Evolutionary conservation across 2,797 vertebrate species (phyloP), one percentile per base, ranked within the genome.

Genomic region (Synaphobranchus kaupii): DNA sequence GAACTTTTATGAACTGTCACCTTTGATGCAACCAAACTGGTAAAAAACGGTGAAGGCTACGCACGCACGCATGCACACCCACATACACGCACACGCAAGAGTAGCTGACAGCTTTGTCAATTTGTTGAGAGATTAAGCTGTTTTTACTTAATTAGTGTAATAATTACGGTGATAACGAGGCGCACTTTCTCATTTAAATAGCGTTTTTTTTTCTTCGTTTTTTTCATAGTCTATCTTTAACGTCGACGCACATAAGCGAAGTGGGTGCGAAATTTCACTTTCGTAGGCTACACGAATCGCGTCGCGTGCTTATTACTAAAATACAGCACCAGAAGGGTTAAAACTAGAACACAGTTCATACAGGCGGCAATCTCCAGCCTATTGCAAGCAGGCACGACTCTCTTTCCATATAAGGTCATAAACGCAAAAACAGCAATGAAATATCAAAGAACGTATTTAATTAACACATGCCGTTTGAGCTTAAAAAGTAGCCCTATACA

Each of bases 391-490:
- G 91, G 94, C 94, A 95, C 94, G 93, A 92, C 92, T 90, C 91
- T 87, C 92, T 94, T 86, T 92, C 96, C 95, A 95, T 96, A 96
- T 95, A 96, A 95, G 95, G 95, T 87, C 92, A 93, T 91, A 87
- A 90, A 89, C 28, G 91, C 89, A 89, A 92, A 92, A 93, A 89
- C 88, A n/a, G 83, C 89, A 85, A 81, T 10, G 90, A 91, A 93
- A 92, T 88, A 88, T 91, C 86, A 54, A 86, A 60, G 58, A 81
- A 86, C 92, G 85, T 12, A 31, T 52, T 85, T 87, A 86, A 90
- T 86, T 84, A 4, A 81, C 39, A 82, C 47, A 28, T 25, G 25
- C 58, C 22, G 25, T 83, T 84, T 25, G 63, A 28, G 34, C 50
- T 52, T 47, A 52, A 31, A 13, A 58, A 84, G 56, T 13, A 39